Evolutionary conservation across 2,888 invertebrate species (phyloP), one percentile per base, ranked within the genome.

Genomic region (Drosophila merina): DNA sequence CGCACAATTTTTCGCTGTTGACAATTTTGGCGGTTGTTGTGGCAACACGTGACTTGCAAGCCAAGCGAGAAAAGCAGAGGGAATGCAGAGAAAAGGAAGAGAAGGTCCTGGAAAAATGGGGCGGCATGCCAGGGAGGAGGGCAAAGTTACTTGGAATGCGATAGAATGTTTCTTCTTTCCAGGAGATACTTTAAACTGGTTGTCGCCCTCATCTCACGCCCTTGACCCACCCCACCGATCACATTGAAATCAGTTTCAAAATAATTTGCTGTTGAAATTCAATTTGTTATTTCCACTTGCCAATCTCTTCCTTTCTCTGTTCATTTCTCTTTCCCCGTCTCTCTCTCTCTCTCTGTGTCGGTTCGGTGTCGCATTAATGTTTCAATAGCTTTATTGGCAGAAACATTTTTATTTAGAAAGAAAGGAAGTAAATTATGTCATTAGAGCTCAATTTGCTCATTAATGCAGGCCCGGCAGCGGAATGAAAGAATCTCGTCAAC

Each of bases 21-120:
- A 84, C 83, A 84, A 84, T 84, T 84, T 84, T 80, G 88, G 83
- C 88, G 83, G 83, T 84, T 84, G 83, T 86, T 84, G 83, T 84
- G 83, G 83, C 83, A 84, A 84, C 83, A 84, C 83, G 82, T 82
- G 82, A 82, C 82, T 87, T 79, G 82, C 82, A 82, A 87, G 86
- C 87, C 83, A 82, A 82, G 48, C 51, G 58, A 52, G 51, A 40
- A 54, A 26, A 14, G 50, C 63, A 28, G 6, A 6, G 26, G 50
- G 12, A 59, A 48, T 28, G 33, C 8, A 36, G 44, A n/a, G 51
- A 45, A 9, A 54, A 62, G 40, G 3, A 20, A 20, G 20, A 9
- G 40, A 42, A 42, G 38, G 40, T 45, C 7, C 51, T 55, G 9
- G 50, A 74, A 42, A 12, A 36, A 36, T 2, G 14, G 8, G 7